A percentile compares a stretch with the other conserved stretches of the same genome.
These are phyloP conservation scores for Nineta flava DNA, from an alignment of 2,888 invertebrate genomes.

Conservation along the genomic window DNA sequence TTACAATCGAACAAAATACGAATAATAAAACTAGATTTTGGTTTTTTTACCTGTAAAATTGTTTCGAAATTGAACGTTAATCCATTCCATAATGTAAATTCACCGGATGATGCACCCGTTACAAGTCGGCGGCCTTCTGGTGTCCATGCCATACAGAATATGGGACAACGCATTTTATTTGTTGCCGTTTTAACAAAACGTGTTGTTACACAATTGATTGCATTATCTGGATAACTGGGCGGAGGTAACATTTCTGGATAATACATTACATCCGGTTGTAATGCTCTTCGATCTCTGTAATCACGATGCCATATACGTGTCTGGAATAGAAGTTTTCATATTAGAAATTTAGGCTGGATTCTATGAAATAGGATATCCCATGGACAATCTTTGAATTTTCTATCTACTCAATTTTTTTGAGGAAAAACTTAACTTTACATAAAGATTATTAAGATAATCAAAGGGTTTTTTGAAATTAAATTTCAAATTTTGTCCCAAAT, in stretches of 20 bases:
- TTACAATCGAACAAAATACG: too few species aligned
- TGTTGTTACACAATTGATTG: conserved; percentile 90
- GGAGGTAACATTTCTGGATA: conserved; percentile 88
- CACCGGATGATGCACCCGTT: conserved; percentile 97
- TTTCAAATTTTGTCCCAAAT: too few species aligned
- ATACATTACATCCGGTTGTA: conserved; percentile 93
- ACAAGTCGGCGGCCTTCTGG: conserved; percentile 95
- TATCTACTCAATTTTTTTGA: too few species aligned
- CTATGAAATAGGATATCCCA: too few species aligned
- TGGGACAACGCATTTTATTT: conserved; percentile 98
- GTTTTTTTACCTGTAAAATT: conserved; percentile 92
- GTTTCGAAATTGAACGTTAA: conserved; percentile 99
- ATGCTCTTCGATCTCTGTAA: conserved; percentile 67
- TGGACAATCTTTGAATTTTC: conserved; percentile 1
- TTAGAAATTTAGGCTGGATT: conserved; percentile 9
- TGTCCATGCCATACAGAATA: conserved; percentile 98
- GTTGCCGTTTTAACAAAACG: conserved; percentile 98
- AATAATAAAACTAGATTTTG: too few species aligned
- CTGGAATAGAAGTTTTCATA: conserved; percentile 25
- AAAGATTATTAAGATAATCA: too few species aligned
- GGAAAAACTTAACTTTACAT: too few species aligned
- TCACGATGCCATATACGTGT: conserved; percentile 93
- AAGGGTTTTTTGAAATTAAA: too few species aligned
- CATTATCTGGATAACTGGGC: conserved; percentile 83
- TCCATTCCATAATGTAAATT: conserved; percentile 99